Base-by-base conservation (phyloP, 2,797 vertebrate species). In the Erithacus rubecula region DNA sequence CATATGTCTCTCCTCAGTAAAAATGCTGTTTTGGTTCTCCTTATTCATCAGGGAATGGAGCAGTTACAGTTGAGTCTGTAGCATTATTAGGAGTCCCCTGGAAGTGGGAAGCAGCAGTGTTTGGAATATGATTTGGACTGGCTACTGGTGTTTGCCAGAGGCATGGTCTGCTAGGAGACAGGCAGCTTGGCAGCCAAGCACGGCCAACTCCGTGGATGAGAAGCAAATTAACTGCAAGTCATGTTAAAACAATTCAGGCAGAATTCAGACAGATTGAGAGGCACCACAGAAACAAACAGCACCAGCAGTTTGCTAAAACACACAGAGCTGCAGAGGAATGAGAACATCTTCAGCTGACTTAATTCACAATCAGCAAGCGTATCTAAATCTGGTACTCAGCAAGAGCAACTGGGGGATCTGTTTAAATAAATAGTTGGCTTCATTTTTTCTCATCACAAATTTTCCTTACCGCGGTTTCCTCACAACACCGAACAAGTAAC, bases 151-250 rank as follows among this genome's bases (percentile, higher is more conserved):
- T 29, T 59, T 85, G 94, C 94, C 84, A 93, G 89, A 85, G 92
- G 84, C 93, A 90, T 2, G 70, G 83, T 69, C 90, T 92, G 92
- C 87, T 87, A 23, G n/a, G 78, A 95, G 84, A 82, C 80, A 79
- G 83, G 19, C 89, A 86, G 72, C 76, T 91, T 87, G 94, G 93
- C 92, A 96, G 87, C 71, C 8, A 5, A 16, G 16, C 22, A 62
- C 0, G 5, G 79, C 72, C 92, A 87, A 41, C 78, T 74, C 34
- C 3, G 34, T 55, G 47, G 59, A 82, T 37, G 63, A 95, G 93
- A 91, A 89, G 89, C 90, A 94, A 93, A 95, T 91, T 77, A 94
- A 87, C 75, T 89, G 43, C 87, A 83, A 95, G 90, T 83, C 93
- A 75, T 43, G 75, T 83, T 91, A 85, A 71, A 93, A 82, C 92